Base-by-base conservation (phyloP, 2,113 vertebrate species). In the Psephotus haematonotus region DNA sequence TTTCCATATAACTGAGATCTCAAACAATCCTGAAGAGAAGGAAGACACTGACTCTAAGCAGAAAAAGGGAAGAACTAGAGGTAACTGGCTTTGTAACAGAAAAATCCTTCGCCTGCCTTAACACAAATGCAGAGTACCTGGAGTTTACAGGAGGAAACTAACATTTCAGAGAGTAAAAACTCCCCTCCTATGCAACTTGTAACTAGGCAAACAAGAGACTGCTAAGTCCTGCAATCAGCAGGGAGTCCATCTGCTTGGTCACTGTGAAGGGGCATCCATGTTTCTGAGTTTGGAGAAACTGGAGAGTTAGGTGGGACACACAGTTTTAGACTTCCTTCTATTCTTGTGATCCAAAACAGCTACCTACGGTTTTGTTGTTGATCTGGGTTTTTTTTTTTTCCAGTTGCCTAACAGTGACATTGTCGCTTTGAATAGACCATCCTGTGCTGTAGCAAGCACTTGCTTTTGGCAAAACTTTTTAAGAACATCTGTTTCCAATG, bases 401-500 rank as follows among this genome's bases (percentile, higher is more conserved):
- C 64, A 74, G n/a, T 13, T 63, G 27, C 27, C 59, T n/a, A 74
- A 70, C 6, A 63, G 50, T 25, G 37, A 67, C 46, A 82, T 57
- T 68, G 17, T 23, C 68, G 33, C 55, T 92, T 60, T 81, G 35
- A 82, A 79, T 12, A 86, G n/a, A 67, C n/a, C 20, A 18, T 17
- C 55, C 57, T 25, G 16, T 44, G 35, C 10, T 75, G 50, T 7
- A 86, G 83, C 39, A 84, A 71, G 64, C n/a, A 64, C 46, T 35
- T 68, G 19, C 47, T 95, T 71, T 55, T 82, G 69, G 72, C 39
- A 87, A 76, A 93, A 62, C 8, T 47, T 52, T 13, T 0, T 37
- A 44, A 3, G 1, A 62, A 62, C 0, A 0, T 50, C 24, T 53
- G 39, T 64, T 41, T 39, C 47, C 68, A 83, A 19, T 1, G 3